Conservation (phyloP, 2,797 vertebrate genomes). For the Chloroceryle inda region DNA sequence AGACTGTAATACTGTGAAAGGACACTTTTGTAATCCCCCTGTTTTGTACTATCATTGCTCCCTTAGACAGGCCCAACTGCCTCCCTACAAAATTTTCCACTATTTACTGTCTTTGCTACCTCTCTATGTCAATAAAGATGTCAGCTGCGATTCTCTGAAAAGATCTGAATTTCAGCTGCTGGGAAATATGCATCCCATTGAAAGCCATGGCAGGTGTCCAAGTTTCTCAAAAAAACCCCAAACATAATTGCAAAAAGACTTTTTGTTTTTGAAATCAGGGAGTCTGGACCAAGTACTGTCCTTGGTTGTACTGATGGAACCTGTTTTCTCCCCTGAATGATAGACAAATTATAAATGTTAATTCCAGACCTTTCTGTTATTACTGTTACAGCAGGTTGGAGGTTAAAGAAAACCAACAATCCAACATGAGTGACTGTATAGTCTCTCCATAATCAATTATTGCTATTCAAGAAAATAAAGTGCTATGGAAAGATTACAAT, state of each 20-base stretch:
- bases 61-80: background rate
- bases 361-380: background rate
- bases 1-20: background rate
- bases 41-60: background rate
- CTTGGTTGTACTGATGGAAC: background rate
- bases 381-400: background rate
- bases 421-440: background rate
- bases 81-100: background rate
- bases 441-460: background rate
- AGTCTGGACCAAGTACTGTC: background rate
- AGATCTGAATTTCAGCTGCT: background rate
- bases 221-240: background rate
- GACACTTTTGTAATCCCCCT: background rate
- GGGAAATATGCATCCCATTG: background rate
- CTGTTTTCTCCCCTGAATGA: background rate
- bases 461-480: background rate
- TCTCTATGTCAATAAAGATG: background rate
- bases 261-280: rapidly evolving
- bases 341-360: background rate
- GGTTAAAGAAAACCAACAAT: background rate
- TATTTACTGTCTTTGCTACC: background rate
- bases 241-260: background rate
- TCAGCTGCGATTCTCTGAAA: background rate
- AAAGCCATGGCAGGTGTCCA: background rate
- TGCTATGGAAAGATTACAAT: background rate